A percentile compares a stretch with the other conserved stretches of the same genome.
phyloP scores from a whole-genome alignment of 64 coral and sea anemone species.

The Montipora sp. region DNA sequence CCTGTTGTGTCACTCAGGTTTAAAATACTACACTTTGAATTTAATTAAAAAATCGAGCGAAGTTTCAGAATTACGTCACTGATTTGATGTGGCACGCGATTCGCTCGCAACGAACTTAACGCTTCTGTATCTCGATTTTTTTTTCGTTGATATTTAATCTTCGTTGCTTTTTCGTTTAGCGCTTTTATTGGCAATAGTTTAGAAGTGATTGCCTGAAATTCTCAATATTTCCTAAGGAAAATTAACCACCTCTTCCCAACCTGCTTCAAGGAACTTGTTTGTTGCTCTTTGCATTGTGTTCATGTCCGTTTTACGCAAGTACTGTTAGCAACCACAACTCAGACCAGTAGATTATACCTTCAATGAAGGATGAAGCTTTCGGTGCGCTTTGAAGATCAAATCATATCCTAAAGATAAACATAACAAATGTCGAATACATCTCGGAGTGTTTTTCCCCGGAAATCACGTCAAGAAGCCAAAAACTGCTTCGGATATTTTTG shows the following conservation, averaged over 20 bases:
- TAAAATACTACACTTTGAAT: background rate
- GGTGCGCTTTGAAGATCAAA: conserved; percentile 46
- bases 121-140: background rate
- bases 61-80: conserved; percentile 18
- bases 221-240: conserved; percentile 15
- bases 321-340: background rate
- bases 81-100: conserved; percentile 32
- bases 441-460: background rate
- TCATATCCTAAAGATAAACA: conserved; percentile 44
- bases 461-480: background rate
- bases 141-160: background rate
- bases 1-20: background rate
- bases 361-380: background rate
- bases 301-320: conserved; percentile 21
- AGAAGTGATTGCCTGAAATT: background rate
- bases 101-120: background rate
- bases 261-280: background rate
- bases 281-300: background rate
- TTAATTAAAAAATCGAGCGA: conserved; percentile 31
- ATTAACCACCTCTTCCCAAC: conserved; percentile 5
- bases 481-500: background rate
- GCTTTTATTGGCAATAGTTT: background rate
- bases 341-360: background rate
- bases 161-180: background rate
- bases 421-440: background rate